Percentiles rank a stretch among this genome's conserved stretches.
Conservation (phyloP, 2,888 invertebrate genomes). For the Ctena decussata region DNA sequence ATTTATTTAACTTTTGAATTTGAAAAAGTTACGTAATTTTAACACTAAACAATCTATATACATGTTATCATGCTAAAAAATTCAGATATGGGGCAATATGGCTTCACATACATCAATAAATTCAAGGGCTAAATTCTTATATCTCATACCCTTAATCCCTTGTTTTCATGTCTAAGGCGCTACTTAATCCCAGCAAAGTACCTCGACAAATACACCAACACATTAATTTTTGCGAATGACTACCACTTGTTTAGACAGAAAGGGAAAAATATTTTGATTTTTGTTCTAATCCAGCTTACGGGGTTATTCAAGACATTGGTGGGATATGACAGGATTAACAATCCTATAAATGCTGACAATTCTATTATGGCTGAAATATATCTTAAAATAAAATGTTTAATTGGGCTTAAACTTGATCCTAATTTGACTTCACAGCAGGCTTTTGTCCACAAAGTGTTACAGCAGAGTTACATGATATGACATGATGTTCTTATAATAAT, state of each 20-base stretch:
- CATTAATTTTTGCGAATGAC: neutral
- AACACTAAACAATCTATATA: neutral
- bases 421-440: too few species aligned
- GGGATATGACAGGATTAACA: neutral
- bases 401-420: neutral
- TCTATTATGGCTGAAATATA: too few species aligned
- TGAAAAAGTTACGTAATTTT: too few species aligned
- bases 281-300: neutral
- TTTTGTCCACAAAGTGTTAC: too few species aligned
- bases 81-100: neutral
- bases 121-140: neutral
- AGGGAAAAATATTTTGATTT: slow-evolving; percentile 4
- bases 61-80: neutral
- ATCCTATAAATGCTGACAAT: neutral
- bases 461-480: too few species aligned
- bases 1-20: too few species aligned
- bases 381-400: neutral
- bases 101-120: neutral
- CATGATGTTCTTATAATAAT: too few species aligned
- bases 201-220: neutral
- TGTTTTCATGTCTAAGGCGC: slow-evolving; percentile 1
- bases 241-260: neutral
- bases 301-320: neutral
- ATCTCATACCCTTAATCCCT: neutral
- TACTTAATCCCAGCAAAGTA: neutral